These are phyloP conservation scores for Vicugna pacos DNA, from an alignment of 2,113 vertebrate species.

Conservation along the genomic window DNA sequence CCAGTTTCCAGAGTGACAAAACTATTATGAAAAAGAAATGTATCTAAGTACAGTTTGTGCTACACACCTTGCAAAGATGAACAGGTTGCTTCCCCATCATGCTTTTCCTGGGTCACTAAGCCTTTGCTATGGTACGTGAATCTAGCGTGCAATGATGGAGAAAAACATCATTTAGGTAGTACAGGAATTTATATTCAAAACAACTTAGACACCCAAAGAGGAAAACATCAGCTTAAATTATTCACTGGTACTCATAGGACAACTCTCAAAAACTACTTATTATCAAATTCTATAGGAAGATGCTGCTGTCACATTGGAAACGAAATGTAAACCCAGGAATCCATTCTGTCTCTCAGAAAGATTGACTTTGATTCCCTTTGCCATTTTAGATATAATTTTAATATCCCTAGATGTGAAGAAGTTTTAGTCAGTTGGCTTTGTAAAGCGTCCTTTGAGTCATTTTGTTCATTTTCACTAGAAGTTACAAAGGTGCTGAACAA, in stretches of 20 bases:
- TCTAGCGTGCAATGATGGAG: fast-evolving
- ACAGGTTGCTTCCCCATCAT: background rate
- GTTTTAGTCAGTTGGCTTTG: constrained; percentile 11
- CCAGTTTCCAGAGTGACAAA: background rate
- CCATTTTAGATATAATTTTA: constrained; percentile 16
- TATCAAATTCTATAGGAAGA: background rate
- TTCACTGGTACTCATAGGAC: background rate
- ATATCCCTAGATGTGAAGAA: background rate
- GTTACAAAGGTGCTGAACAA: background rate
- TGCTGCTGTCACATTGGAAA: background rate
- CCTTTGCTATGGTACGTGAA: background rate
- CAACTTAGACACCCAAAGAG: background rate
- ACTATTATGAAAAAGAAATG: background rate
- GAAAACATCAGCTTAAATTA: background rate
- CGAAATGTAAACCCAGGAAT: background rate
- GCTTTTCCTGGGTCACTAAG: background rate
- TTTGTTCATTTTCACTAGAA: constrained; percentile 38
- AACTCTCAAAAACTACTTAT: background rate
- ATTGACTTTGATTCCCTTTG: background rate
- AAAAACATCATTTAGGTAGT: background rate
- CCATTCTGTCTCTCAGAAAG: background rate
- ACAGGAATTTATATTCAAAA: background rate
- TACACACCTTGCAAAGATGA: background rate
- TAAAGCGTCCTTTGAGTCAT: background rate
- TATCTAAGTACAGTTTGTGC: background rate